These are phyloP conservation scores for Paralinhomoeus sp. DNA, from an alignment of 2,888 invertebrate genomes.

Conservation along the genomic window DNA sequence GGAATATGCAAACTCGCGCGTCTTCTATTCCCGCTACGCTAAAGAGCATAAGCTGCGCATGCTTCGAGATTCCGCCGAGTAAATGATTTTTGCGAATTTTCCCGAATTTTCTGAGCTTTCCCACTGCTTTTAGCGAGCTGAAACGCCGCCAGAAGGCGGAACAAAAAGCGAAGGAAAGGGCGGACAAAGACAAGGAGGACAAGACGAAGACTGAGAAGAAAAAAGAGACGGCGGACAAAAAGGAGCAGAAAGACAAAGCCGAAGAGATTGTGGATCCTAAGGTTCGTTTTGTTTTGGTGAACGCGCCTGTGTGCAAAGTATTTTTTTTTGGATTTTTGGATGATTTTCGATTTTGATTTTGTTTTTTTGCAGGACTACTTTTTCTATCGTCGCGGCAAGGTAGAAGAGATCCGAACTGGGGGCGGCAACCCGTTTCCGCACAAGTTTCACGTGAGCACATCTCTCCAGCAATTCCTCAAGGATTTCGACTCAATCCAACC, in stretches of 20 bases:
- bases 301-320: no score
- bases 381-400: conserved; percentile 53
- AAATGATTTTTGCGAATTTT: no score
- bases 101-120: no score
- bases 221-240: conserved; percentile 3
- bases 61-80: no score
- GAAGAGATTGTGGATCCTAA: conserved; percentile 54
- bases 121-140: conserved; percentile 47
- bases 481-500: conserved; percentile 46
- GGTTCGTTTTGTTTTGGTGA: conserved; percentile 34
- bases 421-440: conserved; percentile 78
- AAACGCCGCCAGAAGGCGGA: conserved; percentile 75
- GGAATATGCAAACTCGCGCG: no score
- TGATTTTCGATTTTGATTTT: no score
- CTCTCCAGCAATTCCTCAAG: conserved; percentile 62
- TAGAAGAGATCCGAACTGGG: conserved; percentile 52
- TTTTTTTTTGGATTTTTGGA: neutral
- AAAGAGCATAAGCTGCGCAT: no score
- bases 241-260: conserved; percentile 10
- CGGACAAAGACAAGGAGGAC: conserved; percentile 40
- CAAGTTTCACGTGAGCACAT: conserved; percentile 73
- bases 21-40: no score
- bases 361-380: conserved; percentile 45
- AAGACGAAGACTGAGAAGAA: conserved; percentile 4
- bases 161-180: conserved; percentile 73